Evolutionary conservation across 2,797 vertebrate genomes (phyloP), one percentile per base, ranked within the genome.

Genomic region (Pangasius krempfi): DNA sequence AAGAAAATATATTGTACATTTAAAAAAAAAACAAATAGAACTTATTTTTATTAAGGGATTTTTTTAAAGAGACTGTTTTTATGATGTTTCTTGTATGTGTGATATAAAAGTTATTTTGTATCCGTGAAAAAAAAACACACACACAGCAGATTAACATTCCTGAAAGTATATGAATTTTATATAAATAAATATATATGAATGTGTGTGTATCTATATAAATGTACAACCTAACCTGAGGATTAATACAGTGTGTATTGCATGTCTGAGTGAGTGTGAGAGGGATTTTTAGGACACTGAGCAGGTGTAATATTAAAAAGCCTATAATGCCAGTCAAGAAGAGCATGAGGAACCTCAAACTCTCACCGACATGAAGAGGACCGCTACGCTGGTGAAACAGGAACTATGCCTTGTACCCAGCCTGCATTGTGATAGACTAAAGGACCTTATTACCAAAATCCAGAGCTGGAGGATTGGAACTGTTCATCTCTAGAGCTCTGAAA

Each of bases 1-100:
- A 95, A 98, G 97, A 98, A 98, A 98, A 97, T 99, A 98, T 99
- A 99, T 99, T 99, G 98, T 99, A 99, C 99, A 97, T 99, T 98
- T 93, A 94, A 94, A 96, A 96, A 96, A 96, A 95, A 95, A 95
- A 93, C 92, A 92, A 95, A 97, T 98, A 99, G 98, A 99, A 99
- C 98, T 98, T 99, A 99, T 99, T 99, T 99, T 99, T 99, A 99
- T 99, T 98, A 99, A 98, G 97, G 96, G 97, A 98, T 95, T 96
- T 96, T 95, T 95, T 94, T 92, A 93, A 96, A 94, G 93, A 91
- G 95, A 94, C 94, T 96, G 94, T 94, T 94, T 94, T 95, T 94
- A 93, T 95, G 94, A 94, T 95, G 94, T 95, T 96, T 96, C 96
- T 96, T 97, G 96, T 97, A 96, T 97, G 97, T 97, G 97, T 96